phyloP scores from a whole-genome alignment of 2,797 vertebrate genomes.

The Cuniculus paca region DNA sequence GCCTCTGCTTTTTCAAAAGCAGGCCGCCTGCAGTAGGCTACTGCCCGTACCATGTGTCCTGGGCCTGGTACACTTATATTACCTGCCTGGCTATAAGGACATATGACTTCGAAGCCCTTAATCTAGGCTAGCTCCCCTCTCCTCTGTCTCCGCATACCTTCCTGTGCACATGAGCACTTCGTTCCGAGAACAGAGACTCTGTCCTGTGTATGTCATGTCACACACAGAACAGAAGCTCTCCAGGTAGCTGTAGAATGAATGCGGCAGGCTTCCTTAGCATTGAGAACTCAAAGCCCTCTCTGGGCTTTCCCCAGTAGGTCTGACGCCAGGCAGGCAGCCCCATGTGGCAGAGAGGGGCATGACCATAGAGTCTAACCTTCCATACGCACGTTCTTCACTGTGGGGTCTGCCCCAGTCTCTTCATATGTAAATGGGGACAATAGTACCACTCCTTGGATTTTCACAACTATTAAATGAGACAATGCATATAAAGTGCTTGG shows the following conservation, averaged over 20 bases:
- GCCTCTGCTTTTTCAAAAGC: background rate
- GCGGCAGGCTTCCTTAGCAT: background rate
- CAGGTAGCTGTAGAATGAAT: accelerated
- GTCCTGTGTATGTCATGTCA: accelerated
- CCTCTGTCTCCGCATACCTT: background rate
- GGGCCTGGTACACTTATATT: background rate
- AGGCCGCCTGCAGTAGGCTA: accelerated
- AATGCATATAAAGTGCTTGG: background rate
- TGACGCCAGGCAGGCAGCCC: accelerated
- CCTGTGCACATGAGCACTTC: accelerated
- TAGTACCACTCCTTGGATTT: background rate
- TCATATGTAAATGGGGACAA: background rate
- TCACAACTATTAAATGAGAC: background rate
- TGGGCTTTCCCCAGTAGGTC: background rate
- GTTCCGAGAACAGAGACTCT: background rate
- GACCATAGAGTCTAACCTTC: background rate
- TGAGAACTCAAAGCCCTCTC: background rate
- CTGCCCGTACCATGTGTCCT: background rate
- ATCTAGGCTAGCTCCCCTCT: background rate
- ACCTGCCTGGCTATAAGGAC: background rate
- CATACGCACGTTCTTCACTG: background rate
- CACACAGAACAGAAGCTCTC: background rate
- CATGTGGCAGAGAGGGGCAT: accelerated
- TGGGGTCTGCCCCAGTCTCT: background rate
- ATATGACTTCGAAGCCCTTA: background rate